Evolutionary conservation across 2,888 invertebrate genomes (phyloP), one percentile per base, ranked within the genome.

Genomic region (Phyto melanocephala): DNA sequence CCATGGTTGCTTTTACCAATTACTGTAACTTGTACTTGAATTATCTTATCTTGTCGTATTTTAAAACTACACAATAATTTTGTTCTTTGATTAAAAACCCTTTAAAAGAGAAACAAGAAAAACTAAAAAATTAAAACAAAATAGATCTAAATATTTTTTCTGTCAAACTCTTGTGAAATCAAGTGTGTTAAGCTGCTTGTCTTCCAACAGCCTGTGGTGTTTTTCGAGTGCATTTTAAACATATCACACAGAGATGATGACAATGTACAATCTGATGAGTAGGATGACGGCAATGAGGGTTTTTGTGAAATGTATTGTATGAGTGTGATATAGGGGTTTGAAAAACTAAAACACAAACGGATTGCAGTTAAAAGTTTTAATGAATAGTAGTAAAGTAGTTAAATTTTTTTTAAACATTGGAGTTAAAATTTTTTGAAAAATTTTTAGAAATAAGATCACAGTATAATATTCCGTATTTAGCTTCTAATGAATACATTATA

Each of bases 161-260:
- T 62, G 42, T 10, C 22, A 65, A 75, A 65, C 52, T 65, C 35
- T 45, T 75, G 75, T 56, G 42, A 74, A 63, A 63, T 74, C 54
- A 74, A 63, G 74, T 63, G 65, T 65, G 75, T 75, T 65, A 75
- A 75, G 54, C 75, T 75, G 75, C 65, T 45, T 45, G 75, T 75
- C 63, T 75, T 65, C 56, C 45, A 71, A 63, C 65, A 75, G 75
- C 75, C 75, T 65, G 75, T 56, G 75, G 75, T 65, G 65, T 65
- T 75, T 65, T 65, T 75, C 75, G 45, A 75, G 75, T 65, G 65
- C 63, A 75, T 65, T 75, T 65, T 65, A 37, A 65, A 56, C 54
- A 65, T 75, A 75, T 75, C 75, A 75, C 75, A 75, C 65, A 56
- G 75, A 75, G 75, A 75, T 75, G 65, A 75, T 75, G 75, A 75